These are phyloP conservation scores for Aphelinus atriplicis DNA, from an alignment of 1,140 invertebrate genomes.

Conservation along the genomic window DNA sequence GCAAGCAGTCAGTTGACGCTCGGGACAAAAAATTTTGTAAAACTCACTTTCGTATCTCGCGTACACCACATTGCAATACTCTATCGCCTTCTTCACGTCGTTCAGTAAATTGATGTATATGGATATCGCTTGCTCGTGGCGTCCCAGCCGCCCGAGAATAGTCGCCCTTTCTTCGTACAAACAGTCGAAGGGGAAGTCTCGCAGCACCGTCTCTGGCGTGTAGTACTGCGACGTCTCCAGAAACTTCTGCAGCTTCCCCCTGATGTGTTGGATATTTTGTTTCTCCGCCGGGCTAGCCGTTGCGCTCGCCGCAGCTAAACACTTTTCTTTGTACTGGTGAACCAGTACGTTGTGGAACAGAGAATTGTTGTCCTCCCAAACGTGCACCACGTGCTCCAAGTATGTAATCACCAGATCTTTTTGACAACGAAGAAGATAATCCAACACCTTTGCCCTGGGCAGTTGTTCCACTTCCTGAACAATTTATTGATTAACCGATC, in stretches of 20 bases:
- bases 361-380: conserved; percentile 87
- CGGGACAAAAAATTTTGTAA: too few species aligned
- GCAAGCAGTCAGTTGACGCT: too few species aligned
- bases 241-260: conserved; percentile 85
- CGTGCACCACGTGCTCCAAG: conserved; percentile 91
- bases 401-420: conserved; percentile 88
- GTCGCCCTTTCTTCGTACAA: conserved; percentile 94
- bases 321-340: conserved; percentile 82
- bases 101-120: conserved; percentile 89
- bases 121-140: conserved; percentile 89
- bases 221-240: conserved; percentile 86
- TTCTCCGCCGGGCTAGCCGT: conserved; percentile 70
- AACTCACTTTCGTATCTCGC: conserved; percentile 56
- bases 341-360: conserved; percentile 92
- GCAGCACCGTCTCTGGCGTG: conserved; percentile 86
- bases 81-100: conserved; percentile 82
- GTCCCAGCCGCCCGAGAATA: conserved; percentile 86
- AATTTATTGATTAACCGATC: neutral
- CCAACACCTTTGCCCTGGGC: conserved; percentile 87
- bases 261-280: conserved; percentile 71
- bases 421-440: conserved; percentile 86
- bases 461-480: conserved; percentile 84
- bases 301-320: conserved; percentile 68
- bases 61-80: conserved; percentile 84
- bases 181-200: conserved; percentile 86